A percentile compares a stretch with the other conserved stretches of the same genome.
Conservation (phyloP, 2,113 vertebrate genomes). For the Blennius ocellaris region DNA sequence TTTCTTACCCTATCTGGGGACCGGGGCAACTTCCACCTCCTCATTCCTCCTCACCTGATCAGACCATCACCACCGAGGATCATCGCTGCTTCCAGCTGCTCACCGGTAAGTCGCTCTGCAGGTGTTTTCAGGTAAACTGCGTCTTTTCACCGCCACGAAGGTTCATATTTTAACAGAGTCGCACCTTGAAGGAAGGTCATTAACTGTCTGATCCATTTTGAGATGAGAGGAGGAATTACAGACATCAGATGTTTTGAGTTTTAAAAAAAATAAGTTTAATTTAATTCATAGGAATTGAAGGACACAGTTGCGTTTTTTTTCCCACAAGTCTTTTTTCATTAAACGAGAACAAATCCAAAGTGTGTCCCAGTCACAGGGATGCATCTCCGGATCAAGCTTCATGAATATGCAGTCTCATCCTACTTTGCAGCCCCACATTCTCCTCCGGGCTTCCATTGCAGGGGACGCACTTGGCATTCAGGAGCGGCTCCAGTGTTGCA, state of each 20-base stretch:
- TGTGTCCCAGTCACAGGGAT: neutral
- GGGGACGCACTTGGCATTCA: slow-evolving; percentile 43
- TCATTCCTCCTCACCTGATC: neutral
- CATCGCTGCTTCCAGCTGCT: neutral
- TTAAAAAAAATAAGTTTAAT: neutral
- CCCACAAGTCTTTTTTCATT: neutral
- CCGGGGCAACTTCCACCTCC: slow-evolving; percentile 34
- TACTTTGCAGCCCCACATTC: slow-evolving; percentile 9
- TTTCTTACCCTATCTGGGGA: neutral
- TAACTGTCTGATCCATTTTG: too few species aligned
- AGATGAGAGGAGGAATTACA: too few species aligned
- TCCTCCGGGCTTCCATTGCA: neutral
- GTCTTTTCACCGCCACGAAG: neutral
- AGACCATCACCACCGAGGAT: neutral
- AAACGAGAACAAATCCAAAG: neutral
- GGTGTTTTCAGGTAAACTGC: slow-evolving; percentile 22
- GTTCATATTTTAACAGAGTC: neutral
- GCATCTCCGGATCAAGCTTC: neutral
- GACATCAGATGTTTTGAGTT: neutral
- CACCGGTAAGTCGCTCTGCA: slow-evolving; percentile 58
- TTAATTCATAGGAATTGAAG: neutral
- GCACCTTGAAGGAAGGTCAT: too few species aligned
- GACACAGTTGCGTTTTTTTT: neutral
- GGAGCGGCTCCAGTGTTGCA: slow-evolving; percentile 34
- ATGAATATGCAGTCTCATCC: neutral